A percentile compares a stretch with the other conserved stretches of the same genome.
Evolutionary conservation across 2,797 vertebrate genomes (phyloP).

Genomic region (Coracias cyanogaster): DNA sequence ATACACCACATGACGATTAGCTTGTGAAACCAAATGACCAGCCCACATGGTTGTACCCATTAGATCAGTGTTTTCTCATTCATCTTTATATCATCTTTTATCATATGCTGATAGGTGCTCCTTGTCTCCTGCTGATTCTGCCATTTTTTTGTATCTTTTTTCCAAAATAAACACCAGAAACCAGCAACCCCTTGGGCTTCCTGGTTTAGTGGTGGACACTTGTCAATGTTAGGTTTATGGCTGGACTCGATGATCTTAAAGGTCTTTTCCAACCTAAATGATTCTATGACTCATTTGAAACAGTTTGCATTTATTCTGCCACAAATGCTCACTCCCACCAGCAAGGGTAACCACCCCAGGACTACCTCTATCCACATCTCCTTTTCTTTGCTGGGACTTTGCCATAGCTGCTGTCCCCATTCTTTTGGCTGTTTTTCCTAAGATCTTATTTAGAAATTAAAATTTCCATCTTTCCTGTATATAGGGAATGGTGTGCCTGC

Average conservation of each 20-base stretch:
- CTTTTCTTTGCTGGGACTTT: background rate
- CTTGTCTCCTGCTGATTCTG: background rate
- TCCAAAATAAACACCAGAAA: background rate
- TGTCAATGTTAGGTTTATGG: background rate
- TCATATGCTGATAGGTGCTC: background rate
- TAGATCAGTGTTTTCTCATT: background rate
- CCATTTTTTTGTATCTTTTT: background rate
- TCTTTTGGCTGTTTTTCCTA: background rate
- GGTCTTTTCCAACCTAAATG: background rate
- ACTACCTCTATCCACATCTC: background rate
- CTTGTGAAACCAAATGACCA: background rate
- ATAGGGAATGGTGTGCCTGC: background rate
- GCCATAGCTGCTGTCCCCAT: background rate
- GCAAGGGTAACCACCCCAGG: background rate
- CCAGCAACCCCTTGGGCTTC: background rate
- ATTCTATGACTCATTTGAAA: background rate
- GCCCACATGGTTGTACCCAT: background rate
- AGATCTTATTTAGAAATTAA: background rate
- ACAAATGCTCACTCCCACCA: background rate
- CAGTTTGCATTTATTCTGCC: background rate
- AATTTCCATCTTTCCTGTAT: background rate
- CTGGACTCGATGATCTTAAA: fast-evolving
- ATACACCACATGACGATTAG: background rate
- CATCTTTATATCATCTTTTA: background rate
- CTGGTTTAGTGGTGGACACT: background rate